Evolutionary conservation across 37 sponge, comb jelly and placozoan species (phyloP).

Genomic region (Amphimedon queenslandica): DNA sequence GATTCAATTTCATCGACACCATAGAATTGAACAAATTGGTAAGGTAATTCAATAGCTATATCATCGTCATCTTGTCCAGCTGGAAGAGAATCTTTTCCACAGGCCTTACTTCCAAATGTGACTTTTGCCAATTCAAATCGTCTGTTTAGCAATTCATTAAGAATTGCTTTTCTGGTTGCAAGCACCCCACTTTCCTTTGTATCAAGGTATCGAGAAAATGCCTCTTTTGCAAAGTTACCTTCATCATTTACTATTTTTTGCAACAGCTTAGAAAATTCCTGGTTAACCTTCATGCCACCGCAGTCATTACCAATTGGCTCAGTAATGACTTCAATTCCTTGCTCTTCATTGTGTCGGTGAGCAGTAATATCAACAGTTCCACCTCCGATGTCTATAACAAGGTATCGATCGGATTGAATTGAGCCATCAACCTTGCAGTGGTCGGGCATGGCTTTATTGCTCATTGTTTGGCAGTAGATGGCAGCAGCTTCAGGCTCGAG

Average conservation of each 20-base stretch:
- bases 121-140: slow-evolving; percentile 28
- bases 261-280: slow-evolving; percentile 11
- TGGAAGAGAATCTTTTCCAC: not conserved
- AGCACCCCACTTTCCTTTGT: not conserved
- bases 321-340: slow-evolving; percentile 5
- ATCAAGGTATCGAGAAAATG: slow-evolving; percentile 1
- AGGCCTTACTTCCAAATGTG: slow-evolving; percentile 9
- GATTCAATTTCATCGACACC: not conserved
- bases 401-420: not conserved
- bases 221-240: not conserved
- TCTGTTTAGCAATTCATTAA: slow-evolving; percentile 12
- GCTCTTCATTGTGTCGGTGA: slow-evolving; percentile 5
- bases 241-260: slow-evolving; percentile 4
- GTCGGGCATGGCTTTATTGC: not conserved
- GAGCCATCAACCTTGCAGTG: not conserved
- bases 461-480: slow-evolving; percentile 18
- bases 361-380: slow-evolving; percentile 40
- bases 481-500: slow-evolving; percentile 47
- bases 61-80: not conserved
- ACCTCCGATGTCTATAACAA: slow-evolving; percentile 39
- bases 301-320: slow-evolving; percentile 26
- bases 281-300: slow-evolving; percentile 23
- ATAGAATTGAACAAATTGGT: slow-evolving; percentile 3
- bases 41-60: not conserved
- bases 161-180: slow-evolving; percentile 1